Base-by-base conservation (phyloP, 2,797 vertebrate genomes). In the Tadarida brasiliensis region DNA sequence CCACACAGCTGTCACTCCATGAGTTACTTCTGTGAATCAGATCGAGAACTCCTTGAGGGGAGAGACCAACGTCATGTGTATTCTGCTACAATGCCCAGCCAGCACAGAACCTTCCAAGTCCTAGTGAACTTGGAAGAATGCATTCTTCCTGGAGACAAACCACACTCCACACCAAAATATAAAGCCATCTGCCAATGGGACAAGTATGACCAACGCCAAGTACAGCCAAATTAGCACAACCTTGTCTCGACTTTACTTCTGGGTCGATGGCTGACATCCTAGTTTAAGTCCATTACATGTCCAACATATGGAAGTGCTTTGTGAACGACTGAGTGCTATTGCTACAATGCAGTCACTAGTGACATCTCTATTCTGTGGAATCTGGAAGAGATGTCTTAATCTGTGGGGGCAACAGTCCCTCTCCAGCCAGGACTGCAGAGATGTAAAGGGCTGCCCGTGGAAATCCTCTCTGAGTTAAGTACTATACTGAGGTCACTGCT, bases 401-500 rank as follows among this genome's bases (percentile, higher is more conserved):
- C n/a, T 56, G 11, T 8, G 24, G 19, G 35, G 33, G 51, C 8
- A 47, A 67, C 0, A 39, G n/a, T 44, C 12, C 16, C 4, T 54
- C 17, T 35, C 16, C n/a, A 33, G 14, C 2, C 20, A 33, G 56
- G 12, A 33, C 14, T 24, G 54, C n/a, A 81, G 4, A 76, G 61
- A 15, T 16, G n/a, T 28, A 15, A 49, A 71, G 8, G 19, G 28
- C 49, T 57, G 20, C 2, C 28, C 2, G 3, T 1, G 6, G 61
- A 67, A 71, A 7, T 4, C n/a, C 33, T 51, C 11, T 35, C 0
- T 0, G 56, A 47, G 26, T 2, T 10, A 28, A 0, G 0, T 19
- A 24, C 26, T 59, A 7, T 35, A 7, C 35, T 24, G 26, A 0
- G 28, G 51, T 14, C 6, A 22, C 11, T 49, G 6, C 51, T 49